Conservation (phyloP, 1,140 invertebrate species). For the Macrobrachium rosenbergii region DNA sequence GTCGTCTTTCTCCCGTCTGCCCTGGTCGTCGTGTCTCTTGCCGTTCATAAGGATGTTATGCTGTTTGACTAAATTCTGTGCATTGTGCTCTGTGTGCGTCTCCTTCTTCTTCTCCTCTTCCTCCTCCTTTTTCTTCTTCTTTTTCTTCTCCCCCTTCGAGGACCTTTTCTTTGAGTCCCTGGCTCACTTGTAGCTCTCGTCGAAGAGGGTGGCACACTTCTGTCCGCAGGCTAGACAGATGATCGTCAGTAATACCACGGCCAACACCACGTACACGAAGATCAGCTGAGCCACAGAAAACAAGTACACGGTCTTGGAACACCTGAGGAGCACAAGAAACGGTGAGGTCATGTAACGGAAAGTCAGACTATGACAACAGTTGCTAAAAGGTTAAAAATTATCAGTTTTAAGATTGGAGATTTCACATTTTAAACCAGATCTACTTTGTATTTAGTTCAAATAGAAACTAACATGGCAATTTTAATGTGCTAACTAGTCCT, state of each 20-base stretch:
- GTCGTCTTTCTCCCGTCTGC: background rate
- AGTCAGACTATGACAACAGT: background rate
- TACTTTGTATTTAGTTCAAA: too few relatives aligned
- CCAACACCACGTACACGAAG: slow-evolving; percentile 78
- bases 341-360: too few relatives aligned
- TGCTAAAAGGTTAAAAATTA: too few relatives aligned
- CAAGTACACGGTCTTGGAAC: slow-evolving; percentile 80
- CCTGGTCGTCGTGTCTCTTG: slow-evolving; percentile 6
- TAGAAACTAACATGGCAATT: too few relatives aligned
- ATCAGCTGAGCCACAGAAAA: slow-evolving; percentile 82
- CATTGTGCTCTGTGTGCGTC: background rate
- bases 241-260: slow-evolving; percentile 74
- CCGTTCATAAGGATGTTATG: slow-evolving; percentile 33
- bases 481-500: too few relatives aligned
- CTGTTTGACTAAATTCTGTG: background rate
- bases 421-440: too few relatives aligned
- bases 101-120: background rate
- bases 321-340: slow-evolving; percentile 31
- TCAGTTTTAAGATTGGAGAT: too few relatives aligned
- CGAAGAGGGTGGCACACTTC: slow-evolving; percentile 59
- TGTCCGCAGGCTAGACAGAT: slow-evolving; percentile 70
- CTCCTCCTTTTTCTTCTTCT: background rate
- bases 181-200: slow-evolving; percentile 66
- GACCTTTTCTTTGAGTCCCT: slow-evolving; percentile 55
- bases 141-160: slow-evolving; percentile 29